A percentile compares a stretch with the other conserved stretches of the same genome.
phyloP scores from a whole-genome alignment of 2,888 invertebrate genomes.

The Acanthosepion lycidas region DNA sequence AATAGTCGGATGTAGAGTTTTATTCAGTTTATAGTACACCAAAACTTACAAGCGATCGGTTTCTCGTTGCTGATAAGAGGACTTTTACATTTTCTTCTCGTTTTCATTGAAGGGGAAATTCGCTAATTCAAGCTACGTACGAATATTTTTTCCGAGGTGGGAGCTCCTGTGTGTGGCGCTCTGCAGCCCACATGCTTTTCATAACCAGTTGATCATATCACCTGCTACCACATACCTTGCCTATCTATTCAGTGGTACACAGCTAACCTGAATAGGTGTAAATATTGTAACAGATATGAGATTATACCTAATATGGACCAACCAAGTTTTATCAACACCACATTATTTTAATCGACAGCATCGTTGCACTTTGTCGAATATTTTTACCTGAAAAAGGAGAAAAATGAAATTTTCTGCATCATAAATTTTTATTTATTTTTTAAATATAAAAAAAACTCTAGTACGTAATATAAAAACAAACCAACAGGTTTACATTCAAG shows the following conservation, averaged over 20 bases:
- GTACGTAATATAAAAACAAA: not conserved
- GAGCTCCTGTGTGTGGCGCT: not conserved
- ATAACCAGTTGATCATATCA: not conserved
- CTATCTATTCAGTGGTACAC: not conserved
- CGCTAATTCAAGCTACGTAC: no score
- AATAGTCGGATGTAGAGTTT: not conserved
- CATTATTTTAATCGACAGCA: no score
- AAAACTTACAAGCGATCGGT: not conserved
- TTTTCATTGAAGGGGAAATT: not conserved
- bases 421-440: not conserved
- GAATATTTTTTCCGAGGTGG: not conserved
- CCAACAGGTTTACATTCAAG: no score
- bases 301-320: not conserved
- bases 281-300: not conserved
- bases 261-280: not conserved
- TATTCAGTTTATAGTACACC: not conserved
- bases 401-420: not conserved
- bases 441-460: no score
- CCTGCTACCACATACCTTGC: not conserved
- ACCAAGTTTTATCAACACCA: not conserved
- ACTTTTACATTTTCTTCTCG: not conserved
- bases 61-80: not conserved
- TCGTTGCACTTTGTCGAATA: no score
- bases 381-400: not conserved
- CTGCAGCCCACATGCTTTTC: no score